phyloP scores from a whole-genome alignment of 2,797 vertebrate species.

The Anableps anableps region DNA sequence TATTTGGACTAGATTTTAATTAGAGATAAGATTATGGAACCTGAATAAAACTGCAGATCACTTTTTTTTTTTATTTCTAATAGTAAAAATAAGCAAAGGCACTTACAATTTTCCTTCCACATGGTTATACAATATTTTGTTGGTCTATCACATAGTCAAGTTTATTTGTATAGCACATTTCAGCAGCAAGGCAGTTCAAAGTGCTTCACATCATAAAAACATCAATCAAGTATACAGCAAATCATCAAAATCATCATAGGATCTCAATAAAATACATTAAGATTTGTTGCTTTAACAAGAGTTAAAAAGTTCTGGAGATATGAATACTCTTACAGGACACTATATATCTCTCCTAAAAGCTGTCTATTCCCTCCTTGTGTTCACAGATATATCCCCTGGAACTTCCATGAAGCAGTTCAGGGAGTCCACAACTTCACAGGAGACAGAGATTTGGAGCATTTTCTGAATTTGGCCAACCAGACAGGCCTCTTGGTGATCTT shows the following conservation, averaged over 20 bases:
- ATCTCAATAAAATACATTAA: not conserved
- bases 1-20: not conserved
- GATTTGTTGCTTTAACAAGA: not conserved
- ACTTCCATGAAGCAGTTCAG: conserved; percentile 90
- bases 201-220: too few relatives aligned
- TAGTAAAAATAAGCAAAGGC: too few relatives aligned
- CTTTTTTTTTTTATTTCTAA: not conserved
- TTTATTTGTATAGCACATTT: too few relatives aligned
- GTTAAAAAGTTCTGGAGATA: not conserved
- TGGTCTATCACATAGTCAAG: not conserved
- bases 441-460: conserved; percentile 87
- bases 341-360: not conserved
- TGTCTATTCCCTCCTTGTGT: not conserved
- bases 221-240: too few relatives aligned
- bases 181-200: too few relatives aligned
- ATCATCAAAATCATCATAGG: too few relatives aligned
- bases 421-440: conserved; percentile 88
- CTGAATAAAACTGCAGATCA: too few relatives aligned
- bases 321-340: not conserved
- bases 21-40: not conserved
- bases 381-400: conserved; percentile 95
- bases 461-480: conserved; percentile 88
- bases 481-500: conserved; percentile 93
- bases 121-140: not conserved
- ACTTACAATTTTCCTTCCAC: not conserved